Percentiles rank a stretch among this genome's conserved stretches.
These are phyloP conservation scores for Andinoacara biseriatus DNA, from an alignment of 2,113 vertebrate genomes.

Conservation along the genomic window DNA sequence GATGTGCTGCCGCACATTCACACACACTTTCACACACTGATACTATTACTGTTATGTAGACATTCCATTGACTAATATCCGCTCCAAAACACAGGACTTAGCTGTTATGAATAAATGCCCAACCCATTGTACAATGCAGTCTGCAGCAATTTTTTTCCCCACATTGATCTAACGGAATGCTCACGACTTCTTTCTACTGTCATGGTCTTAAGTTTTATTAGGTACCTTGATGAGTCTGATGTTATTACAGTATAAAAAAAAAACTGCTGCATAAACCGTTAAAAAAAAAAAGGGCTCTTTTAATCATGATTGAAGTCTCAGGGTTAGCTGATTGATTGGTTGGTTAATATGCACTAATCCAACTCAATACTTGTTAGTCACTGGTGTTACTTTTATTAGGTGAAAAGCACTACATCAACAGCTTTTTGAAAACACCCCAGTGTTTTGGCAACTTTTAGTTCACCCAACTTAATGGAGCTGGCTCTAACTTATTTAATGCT, in stretches of 20 bases:
- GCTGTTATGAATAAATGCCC: neutral
- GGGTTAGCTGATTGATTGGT: neutral
- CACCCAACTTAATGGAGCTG: neutral
- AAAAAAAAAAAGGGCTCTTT: neutral
- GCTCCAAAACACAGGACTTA: neutral
- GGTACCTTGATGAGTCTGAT: neutral
- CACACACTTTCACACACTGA: conserved; percentile 10
- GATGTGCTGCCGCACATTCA: conserved; percentile 39
- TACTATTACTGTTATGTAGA: conserved; percentile 16
- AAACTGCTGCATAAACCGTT: neutral
- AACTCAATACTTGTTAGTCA: neutral
- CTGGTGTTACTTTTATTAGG: neutral
- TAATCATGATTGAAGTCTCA: neutral
- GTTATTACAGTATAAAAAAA: neutral
- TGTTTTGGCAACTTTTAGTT: neutral
- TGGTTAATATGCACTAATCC: neutral
- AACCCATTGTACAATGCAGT: neutral
- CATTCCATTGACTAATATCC: conserved; percentile 35
- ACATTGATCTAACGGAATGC: neutral
- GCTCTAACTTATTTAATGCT: conserved; percentile 18
- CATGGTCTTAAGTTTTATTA: neutral
- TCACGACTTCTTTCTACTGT: neutral
- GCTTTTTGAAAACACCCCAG: neutral
- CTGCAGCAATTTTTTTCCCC: neutral
- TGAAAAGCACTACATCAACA: neutral